Percentiles rank a stretch among this genome's conserved stretches.
These are phyloP conservation scores for Panagrolaimus sp. DNA, from an alignment of 1,140 invertebrate species.

Conservation along the genomic window DNA sequence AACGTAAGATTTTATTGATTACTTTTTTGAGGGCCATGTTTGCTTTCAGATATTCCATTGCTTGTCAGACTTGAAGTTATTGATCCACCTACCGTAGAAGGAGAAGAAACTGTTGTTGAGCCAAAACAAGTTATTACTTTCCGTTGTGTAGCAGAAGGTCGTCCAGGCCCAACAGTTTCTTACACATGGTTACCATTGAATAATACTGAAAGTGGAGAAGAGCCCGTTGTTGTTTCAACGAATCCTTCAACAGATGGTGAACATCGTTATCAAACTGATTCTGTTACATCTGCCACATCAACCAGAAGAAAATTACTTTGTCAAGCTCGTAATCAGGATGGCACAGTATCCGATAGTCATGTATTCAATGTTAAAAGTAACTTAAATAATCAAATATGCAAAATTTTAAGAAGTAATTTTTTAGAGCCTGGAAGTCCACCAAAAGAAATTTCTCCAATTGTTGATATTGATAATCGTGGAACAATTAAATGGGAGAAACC, in stretches of 20 bases:
- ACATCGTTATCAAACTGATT: conserved; percentile 48
- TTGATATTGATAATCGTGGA: conserved; percentile 55
- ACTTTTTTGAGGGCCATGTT: no score
- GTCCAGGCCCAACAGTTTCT: conserved; percentile 52
- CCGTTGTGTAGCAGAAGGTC: conserved; percentile 54
- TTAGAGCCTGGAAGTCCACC: conserved; percentile 55
- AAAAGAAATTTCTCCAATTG: conserved; percentile 37
- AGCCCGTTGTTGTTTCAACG: conserved; percentile 47
- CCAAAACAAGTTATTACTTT: conserved; percentile 53
- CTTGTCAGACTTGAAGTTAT: conserved; percentile 47
- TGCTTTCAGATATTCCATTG: conserved; percentile 53
- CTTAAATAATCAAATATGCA: conserved; percentile 17
- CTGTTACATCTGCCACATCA: conserved; percentile 46
- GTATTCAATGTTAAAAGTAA: conserved; percentile 41
- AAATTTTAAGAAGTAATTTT: conserved; percentile 27
- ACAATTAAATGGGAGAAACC: conserved; percentile 54
- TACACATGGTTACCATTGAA: conserved; percentile 57
- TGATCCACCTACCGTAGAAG: conserved; percentile 35
- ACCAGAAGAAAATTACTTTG: conserved; percentile 50
- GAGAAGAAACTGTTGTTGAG: conserved; percentile 48
- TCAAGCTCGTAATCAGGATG: conserved; percentile 56
- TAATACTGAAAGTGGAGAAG: conserved; percentile 49
- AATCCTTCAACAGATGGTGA: conserved; percentile 30
- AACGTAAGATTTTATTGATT: conserved; percentile 39
- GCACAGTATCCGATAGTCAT: conserved; percentile 49